Percentiles rank a stretch among this genome's conserved stretches.
phyloP scores from a whole-genome alignment of 30 jellyfish, hydroid and myxozoan species.

The Turritopsis rubra region DNA sequence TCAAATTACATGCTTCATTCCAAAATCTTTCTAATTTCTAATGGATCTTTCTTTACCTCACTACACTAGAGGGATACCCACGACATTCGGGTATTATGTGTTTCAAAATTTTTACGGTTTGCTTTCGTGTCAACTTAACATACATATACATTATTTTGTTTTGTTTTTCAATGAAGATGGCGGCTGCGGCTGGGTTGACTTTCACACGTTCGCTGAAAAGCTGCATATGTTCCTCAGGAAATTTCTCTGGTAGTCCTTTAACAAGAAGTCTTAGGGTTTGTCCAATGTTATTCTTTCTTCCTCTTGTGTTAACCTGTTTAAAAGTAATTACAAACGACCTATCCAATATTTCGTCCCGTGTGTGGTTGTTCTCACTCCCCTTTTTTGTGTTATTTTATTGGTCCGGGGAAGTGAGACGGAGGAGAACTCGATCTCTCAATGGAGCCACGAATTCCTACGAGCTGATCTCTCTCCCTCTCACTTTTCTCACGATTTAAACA shows the following conservation, averaged over 20 bases:
- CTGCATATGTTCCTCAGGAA: background rate
- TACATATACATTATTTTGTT: background rate
- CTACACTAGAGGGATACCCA: no score
- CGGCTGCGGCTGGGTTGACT: background rate
- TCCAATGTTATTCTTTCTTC: background rate
- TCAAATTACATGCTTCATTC: no score
- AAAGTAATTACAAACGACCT: background rate
- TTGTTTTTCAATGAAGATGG: background rate
- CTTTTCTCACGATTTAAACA: no score
- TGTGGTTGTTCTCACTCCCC: no score
- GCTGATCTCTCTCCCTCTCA: no score
- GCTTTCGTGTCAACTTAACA: background rate
- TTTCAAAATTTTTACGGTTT: background rate
- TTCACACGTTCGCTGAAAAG: background rate
- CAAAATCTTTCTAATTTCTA: no score
- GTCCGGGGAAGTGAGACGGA: no score
- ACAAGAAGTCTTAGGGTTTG: background rate
- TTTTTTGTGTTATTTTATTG: no score
- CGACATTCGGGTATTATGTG: background rate
- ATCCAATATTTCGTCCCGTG: no score
- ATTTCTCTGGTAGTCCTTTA: background rate
- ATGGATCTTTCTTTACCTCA: no score
- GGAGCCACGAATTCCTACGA: no score
- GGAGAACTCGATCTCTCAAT: no score
- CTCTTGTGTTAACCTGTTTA: background rate